These are phyloP conservation scores for Tychaedon coryphoeus DNA, from an alignment of 2,113 vertebrate species.

Conservation along the genomic window DNA sequence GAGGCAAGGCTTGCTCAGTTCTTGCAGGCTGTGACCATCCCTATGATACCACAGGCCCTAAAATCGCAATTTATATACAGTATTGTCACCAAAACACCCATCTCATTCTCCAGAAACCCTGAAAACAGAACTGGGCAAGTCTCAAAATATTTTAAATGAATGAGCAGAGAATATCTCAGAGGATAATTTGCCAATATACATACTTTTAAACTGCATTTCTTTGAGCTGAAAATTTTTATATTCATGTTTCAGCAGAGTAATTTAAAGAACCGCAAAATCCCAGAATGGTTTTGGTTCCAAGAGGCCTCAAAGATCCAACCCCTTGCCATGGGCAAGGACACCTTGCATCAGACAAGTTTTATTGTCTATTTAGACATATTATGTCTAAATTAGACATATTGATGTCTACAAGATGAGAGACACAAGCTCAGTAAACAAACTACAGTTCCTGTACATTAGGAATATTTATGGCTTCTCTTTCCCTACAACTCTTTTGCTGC, in stretches of 20 bases:
- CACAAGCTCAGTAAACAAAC: neutral
- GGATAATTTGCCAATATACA: neutral
- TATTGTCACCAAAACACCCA: neutral
- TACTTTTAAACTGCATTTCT: neutral
- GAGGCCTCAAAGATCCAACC: neutral
- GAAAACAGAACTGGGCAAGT: neutral
- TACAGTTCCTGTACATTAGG: neutral
- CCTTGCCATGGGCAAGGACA: neutral
- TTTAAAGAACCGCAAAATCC: neutral
- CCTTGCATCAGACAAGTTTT: rapidly evolving
- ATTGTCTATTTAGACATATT: too few species aligned
- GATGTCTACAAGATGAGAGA: neutral
- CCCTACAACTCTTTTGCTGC: neutral
- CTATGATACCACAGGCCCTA: too few species aligned
- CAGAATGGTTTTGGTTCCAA: neutral
- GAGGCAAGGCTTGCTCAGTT: neutral
- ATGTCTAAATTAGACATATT: too few species aligned
- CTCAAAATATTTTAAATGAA: neutral
- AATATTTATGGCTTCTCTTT: neutral
- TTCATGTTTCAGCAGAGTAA: neutral
- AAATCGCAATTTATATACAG: neutral
- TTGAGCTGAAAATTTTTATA: neutral
- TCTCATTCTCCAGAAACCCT: neutral
- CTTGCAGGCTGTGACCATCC: rapidly evolving
- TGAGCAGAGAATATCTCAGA: neutral